Conservation (phyloP, 2,888 invertebrate genomes). For the Rhopalosiphum nymphaeae region DNA sequence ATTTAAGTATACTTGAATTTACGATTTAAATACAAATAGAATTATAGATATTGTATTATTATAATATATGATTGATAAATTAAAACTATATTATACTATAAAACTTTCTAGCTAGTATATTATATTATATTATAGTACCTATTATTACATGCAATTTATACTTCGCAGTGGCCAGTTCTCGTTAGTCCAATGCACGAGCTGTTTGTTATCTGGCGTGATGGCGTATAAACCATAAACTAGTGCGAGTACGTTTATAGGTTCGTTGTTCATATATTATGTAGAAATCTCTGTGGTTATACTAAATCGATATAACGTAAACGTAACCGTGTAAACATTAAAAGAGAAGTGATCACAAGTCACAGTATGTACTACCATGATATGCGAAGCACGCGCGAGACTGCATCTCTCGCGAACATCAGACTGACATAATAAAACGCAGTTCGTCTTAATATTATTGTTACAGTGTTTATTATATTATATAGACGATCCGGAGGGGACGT, state of each 20-base stretch:
- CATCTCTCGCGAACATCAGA: neutral
- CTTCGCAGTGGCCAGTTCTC: neutral
- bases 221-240: too few relatives aligned
- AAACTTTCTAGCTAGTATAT: neutral
- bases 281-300: neutral
- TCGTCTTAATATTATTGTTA: neutral
- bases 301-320: neutral
- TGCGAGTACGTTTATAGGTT: neutral
- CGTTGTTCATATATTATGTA: neutral
- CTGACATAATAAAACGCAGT: slow-evolving; percentile 27
- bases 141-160: neutral
- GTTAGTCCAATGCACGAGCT: neutral
- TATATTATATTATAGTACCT: neutral
- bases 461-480: neutral
- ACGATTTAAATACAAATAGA: neutral
- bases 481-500: neutral
- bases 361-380: neutral
- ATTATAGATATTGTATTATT: neutral
- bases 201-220: neutral
- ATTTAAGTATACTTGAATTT: neutral
- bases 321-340: neutral
- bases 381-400: neutral
- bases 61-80: neutral
- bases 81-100: neutral
- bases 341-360: neutral